phyloP scores from a whole-genome alignment of 23 tunicate species.

The Trididemnum nubilum region DNA sequence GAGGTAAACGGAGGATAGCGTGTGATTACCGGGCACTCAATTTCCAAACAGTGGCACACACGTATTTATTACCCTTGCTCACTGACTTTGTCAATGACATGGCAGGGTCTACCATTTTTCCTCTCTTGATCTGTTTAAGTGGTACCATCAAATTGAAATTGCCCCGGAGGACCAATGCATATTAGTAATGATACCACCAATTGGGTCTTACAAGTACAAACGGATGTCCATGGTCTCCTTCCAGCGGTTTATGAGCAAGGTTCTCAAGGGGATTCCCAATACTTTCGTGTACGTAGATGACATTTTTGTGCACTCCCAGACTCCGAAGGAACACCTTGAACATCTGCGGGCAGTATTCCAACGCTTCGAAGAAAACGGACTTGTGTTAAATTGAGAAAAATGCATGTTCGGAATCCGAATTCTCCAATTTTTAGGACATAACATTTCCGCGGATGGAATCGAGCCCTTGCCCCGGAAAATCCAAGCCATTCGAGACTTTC shows the following conservation, averaged over 20 bases:
- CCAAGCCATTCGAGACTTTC: not conserved
- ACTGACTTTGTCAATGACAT: not conserved
- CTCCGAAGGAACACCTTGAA: not conserved
- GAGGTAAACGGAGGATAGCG: not conserved
- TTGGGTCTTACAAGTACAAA: not conserved
- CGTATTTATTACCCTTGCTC: not conserved
- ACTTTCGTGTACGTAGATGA: not conserved
- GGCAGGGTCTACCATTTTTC: not conserved
- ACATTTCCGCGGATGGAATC: not conserved
- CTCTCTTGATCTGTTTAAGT: not conserved
- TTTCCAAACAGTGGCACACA: not conserved
- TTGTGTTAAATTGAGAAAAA: too few relatives aligned
- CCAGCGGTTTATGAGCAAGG: not conserved
- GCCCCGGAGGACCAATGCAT: not conserved
- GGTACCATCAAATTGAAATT: not conserved
- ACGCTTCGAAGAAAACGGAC: not conserved
- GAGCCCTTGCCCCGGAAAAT: not conserved
- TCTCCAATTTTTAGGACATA: not conserved
- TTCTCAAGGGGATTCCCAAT: not conserved
- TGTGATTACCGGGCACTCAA: not conserved
- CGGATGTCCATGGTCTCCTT: not conserved
- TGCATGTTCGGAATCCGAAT: not conserved
- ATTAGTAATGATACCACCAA: not conserved
- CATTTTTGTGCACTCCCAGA: not conserved
- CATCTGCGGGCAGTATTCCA: not conserved